Percentiles rank a stretch among this genome's conserved stretches.
Conservation (phyloP, 1,140 invertebrate species). For the Achroia grisella region DNA sequence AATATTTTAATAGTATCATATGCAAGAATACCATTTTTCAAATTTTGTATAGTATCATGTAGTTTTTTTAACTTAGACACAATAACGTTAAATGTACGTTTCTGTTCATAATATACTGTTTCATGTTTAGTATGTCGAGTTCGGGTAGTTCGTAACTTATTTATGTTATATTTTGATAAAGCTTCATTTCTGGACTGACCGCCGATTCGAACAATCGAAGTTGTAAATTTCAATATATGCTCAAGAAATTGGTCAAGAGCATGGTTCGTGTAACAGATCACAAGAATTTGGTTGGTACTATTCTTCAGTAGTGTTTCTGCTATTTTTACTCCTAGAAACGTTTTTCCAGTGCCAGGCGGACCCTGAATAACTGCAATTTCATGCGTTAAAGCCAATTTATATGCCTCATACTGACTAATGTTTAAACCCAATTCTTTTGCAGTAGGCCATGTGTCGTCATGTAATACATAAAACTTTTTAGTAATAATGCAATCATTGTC, state of each 20-base stretch:
- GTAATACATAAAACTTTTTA: conserved; percentile 22
- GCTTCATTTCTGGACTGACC: conserved; percentile 78
- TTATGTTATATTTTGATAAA: too few species aligned
- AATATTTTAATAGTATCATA: conserved; percentile 14
- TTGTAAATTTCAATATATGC: conserved; percentile 75
- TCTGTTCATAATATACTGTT: too few species aligned
- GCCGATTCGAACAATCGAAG: conserved; percentile 82
- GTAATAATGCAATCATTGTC: background rate
- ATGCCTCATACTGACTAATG: conserved; percentile 76
- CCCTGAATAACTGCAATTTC: conserved; percentile 86
- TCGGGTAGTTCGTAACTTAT: too few species aligned
- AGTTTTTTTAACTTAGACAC: too few species aligned
- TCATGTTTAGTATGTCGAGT: too few species aligned
- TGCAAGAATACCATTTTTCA: conserved; percentile 23
- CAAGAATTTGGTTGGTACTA: conserved; percentile 76
- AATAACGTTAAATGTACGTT: too few species aligned
- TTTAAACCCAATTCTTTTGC: conserved; percentile 68
- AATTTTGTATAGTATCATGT: too few species aligned
- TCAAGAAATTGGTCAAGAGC: conserved; percentile 93
- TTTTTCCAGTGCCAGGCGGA: conserved; percentile 88
- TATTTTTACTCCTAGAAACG: conserved; percentile 82
- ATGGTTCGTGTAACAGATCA: conserved; percentile 91
- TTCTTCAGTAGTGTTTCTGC: conserved; percentile 76
- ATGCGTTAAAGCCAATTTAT: conserved; percentile 74
- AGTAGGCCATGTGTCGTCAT: conserved; percentile 55